Percentiles rank a stretch among this genome's conserved stretches.
Conservation (phyloP, 2,797 vertebrate genomes). For the Rhyacichthys aspro region DNA sequence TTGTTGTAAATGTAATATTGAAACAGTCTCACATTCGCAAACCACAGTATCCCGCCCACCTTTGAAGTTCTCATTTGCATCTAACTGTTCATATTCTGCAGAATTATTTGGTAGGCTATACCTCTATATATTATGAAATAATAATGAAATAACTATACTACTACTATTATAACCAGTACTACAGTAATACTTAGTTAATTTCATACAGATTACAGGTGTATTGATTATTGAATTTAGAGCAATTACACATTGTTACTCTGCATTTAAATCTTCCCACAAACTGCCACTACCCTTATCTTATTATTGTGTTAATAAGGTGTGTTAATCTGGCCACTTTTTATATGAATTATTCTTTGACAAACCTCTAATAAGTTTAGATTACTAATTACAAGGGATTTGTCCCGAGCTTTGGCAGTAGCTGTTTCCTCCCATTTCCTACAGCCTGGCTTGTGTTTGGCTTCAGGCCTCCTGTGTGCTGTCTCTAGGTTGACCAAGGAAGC, state of each 20-base stretch:
- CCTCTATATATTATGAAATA: conserved; percentile 43
- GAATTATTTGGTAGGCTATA: conserved; percentile 9
- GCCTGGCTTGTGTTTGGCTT: conserved; percentile 62
- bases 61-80: conserved; percentile 22
- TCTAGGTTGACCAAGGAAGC: conserved; percentile 69
- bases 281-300: too few relatives aligned
- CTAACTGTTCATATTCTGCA: conserved; percentile 7
- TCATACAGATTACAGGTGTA: conserved; percentile 10
- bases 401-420: conserved; percentile 46
- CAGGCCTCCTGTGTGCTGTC: conserved; percentile 56
- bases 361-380: not conserved
- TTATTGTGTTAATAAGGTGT: not conserved
- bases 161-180: too few relatives aligned
- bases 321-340: not conserved
- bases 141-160: conserved; percentile 26
- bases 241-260: too few relatives aligned
- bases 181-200: conserved; percentile 45
- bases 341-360: not conserved
- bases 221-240: too few relatives aligned
- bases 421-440: conserved; percentile 63
- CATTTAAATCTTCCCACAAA: too few relatives aligned
- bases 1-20: conserved; percentile 26
- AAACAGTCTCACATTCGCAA: conserved; percentile 36
- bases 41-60: conserved; percentile 41
- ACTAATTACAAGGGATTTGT: conserved; percentile 22